A percentile compares a stretch with the other conserved stretches of the same genome.
Conservation (phyloP, 2,888 invertebrate genomes). For the Ectobius pallidus region DNA sequence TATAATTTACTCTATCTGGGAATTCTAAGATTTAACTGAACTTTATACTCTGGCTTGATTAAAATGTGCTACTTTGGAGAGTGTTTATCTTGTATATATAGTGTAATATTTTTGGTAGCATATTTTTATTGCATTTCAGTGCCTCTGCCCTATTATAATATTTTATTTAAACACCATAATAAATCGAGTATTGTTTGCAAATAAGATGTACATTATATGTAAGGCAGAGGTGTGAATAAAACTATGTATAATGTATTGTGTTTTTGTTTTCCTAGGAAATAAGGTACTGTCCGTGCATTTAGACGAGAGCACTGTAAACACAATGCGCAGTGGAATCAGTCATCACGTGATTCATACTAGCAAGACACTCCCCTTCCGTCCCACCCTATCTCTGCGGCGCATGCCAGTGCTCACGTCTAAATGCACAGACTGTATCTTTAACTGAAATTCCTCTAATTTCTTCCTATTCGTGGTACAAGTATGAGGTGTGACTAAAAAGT, state of each 20-base stretch:
- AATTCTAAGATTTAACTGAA: not conserved
- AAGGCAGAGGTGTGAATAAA: conserved; percentile 10
- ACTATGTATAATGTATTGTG: not conserved
- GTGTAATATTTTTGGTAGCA: conserved; percentile 14
- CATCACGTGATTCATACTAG: too few species aligned
- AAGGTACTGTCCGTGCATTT: too few species aligned
- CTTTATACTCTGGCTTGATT: not conserved
- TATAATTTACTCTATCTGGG: not conserved
- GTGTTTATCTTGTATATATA: conserved; percentile 7
- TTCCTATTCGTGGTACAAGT: too few species aligned
- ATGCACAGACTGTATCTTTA: too few species aligned
- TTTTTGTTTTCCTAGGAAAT: too few species aligned
- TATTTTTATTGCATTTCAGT: conserved; percentile 25
- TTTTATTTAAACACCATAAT: not conserved
- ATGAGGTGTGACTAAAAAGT: too few species aligned
- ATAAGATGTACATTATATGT: not conserved
- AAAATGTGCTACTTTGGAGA: not conserved
- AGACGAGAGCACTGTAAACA: too few species aligned
- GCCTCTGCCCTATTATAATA: conserved; percentile 6
- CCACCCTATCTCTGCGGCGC: too few species aligned
- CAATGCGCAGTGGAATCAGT: too few species aligned
- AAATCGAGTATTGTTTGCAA: not conserved
- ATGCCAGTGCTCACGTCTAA: too few species aligned
- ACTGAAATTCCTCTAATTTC: too few species aligned
- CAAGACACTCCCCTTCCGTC: too few species aligned